phyloP scores from a whole-genome alignment of 1,140 invertebrate genomes.

The Vollenhovia emeryi region DNA sequence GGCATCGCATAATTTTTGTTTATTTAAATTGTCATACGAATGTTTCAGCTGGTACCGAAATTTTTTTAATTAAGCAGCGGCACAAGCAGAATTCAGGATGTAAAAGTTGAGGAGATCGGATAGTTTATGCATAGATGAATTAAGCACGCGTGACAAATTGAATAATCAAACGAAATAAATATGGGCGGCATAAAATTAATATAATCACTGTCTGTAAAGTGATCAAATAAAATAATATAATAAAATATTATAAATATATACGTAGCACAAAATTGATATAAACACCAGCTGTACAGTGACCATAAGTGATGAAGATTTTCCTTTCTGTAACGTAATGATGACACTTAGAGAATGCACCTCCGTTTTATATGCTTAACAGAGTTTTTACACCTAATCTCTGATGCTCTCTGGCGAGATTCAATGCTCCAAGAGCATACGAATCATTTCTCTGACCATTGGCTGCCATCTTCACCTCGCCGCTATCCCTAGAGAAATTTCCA shows the following conservation, averaged over 20 bases:
- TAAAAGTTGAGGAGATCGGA: not conserved
- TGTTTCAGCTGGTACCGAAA: not conserved
- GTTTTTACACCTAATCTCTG: constrained; percentile 1
- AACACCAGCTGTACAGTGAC: not conserved
- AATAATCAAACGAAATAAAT: constrained; percentile 17
- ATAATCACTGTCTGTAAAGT: not conserved
- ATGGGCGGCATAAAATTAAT: too few relatives aligned
- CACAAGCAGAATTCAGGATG: not conserved
- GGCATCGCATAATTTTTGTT: not conserved
- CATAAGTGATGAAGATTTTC: not conserved
- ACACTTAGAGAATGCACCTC: not conserved
- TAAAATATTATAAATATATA: too few relatives aligned
- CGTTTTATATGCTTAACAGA: not conserved
- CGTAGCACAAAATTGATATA: too few relatives aligned
- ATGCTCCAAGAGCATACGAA: constrained; percentile 23
- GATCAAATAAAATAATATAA: too few relatives aligned
- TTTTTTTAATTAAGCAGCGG: not conserved
- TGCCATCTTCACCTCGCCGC: constrained; percentile 39
- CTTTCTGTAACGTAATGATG: not conserved
- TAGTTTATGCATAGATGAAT: not conserved
- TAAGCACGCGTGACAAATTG: not conserved
- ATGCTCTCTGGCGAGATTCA: not conserved
- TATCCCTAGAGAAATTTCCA: constrained; percentile 70
- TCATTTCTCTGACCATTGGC: constrained; percentile 35
- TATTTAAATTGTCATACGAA: not conserved